Percentiles rank a stretch among this genome's conserved stretches.
Conservation (phyloP, 2,113 vertebrate species). For the Zootoca vivipara region DNA sequence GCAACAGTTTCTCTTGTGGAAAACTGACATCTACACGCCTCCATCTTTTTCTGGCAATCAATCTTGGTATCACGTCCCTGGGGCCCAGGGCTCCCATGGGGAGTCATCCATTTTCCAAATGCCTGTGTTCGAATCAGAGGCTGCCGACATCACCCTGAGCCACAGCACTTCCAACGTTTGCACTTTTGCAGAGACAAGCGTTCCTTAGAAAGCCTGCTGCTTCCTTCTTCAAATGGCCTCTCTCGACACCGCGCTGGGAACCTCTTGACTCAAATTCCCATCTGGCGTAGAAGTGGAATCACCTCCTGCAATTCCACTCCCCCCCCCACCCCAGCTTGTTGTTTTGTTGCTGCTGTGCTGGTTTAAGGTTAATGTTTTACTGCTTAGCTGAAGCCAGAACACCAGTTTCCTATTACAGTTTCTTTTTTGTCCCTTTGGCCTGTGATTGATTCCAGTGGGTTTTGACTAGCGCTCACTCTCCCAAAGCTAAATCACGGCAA, state of each 20-base stretch:
- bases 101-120: not conserved
- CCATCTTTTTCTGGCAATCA: not conserved
- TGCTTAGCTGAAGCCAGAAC: slow-evolving; percentile 48
- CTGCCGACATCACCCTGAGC: rapidly evolving
- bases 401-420: slow-evolving; percentile 41
- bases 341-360: slow-evolving; percentile 43
- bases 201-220: not conserved
- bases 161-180: not conserved
- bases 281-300: slow-evolving; percentile 22
- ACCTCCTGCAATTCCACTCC: slow-evolving; percentile 25
- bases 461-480: slow-evolving; percentile 34
- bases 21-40: not conserved
- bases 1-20: not conserved
- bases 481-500: slow-evolving; percentile 39
- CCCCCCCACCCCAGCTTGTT: not conserved
- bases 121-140: too few relatives aligned
- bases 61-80: too few relatives aligned
- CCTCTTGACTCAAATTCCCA: not conserved
- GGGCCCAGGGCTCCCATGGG: not conserved
- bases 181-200: not conserved
- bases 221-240: not conserved
- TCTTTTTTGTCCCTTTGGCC: slow-evolving; percentile 6
- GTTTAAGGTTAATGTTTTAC: slow-evolving; percentile 60
- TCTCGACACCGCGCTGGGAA: not conserved
- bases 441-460: slow-evolving; percentile 46